Base-by-base conservation (phyloP, 2,888 invertebrate genomes). In the Cheilosia variabilis region DNA sequence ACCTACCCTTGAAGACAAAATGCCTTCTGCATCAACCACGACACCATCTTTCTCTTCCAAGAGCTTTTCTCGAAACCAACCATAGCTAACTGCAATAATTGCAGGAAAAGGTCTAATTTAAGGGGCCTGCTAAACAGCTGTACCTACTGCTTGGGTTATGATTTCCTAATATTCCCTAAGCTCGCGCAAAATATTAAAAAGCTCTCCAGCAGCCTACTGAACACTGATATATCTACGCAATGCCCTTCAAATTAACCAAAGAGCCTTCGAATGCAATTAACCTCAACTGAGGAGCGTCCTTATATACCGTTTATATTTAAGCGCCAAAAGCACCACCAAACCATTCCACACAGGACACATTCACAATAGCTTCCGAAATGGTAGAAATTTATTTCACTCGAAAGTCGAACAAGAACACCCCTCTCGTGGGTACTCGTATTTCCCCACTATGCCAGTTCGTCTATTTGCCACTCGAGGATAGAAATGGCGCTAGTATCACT, bases 241-340 rank as follows among this genome's bases (percentile, higher is more conserved):
- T 52, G 37, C 47, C 47, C 37, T n/a, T 31, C 13, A 60, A 15
- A 15, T 45, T 52, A 47, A 37, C 17, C 43, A 52, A 63, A 58
- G 52, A 58, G 17, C 52, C 24, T 45, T 24, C 55, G 43, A 65
- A 52, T 72, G 19, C 50, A 79, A 66, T 72, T 79, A 72, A 72
- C 58, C 9, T 22, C 50, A 50, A 50, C 22, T 72, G 43, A 43
- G 65, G 53, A 52, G 41, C 58, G 58, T 52, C 34, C 22, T 79
- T 72, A 5, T 58, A 52, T 58, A 41, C 65, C 50, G 63, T 72
- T 79, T 45, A 65, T 71, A 78, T 79, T 79, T 52, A 60, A 78
- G 41, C 62, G 41, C 31, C 22, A 37, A 47, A 78, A 72, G 41
- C 57, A 47, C 34, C 58, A 22, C 15, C 24, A 27, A 4, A 6